Conservation (phyloP, 2,113 vertebrate genomes). For the Burhinus bistriatus region DNA sequence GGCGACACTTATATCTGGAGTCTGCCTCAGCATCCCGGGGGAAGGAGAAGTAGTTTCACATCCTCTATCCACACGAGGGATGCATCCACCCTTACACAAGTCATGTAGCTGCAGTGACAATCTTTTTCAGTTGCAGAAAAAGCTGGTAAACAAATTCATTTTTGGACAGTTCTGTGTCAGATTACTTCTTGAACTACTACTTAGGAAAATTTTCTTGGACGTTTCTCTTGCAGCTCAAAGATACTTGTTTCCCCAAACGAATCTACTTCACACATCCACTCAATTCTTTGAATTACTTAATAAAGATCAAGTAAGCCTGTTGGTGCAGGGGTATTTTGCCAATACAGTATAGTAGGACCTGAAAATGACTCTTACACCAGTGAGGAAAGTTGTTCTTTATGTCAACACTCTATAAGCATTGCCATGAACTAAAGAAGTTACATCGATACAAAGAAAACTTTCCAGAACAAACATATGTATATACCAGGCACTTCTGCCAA, state of each 20-base stretch:
- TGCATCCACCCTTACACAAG: neutral
- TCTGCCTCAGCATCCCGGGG: neutral
- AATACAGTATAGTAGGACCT: neutral
- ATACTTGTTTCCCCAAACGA: neutral
- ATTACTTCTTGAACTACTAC: neutral
- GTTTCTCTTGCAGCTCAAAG: neutral
- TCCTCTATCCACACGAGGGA: rapidly evolving
- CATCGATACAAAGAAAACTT: neutral
- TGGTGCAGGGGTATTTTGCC: neutral
- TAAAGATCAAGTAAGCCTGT: neutral
- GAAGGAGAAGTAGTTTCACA: neutral
- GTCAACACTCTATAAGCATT: neutral
- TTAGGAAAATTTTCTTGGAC: neutral
- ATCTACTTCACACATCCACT: neutral
- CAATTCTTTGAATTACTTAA: neutral
- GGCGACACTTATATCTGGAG: neutral
- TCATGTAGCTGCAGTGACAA: neutral
- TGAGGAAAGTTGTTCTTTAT: neutral
- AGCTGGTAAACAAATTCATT: neutral
- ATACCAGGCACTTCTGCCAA: neutral
- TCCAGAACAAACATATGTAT: neutral
- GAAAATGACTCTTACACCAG: neutral
- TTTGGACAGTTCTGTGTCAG: neutral
- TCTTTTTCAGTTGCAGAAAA: neutral
- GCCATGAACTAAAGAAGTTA: neutral